phyloP scores from a whole-genome alignment of 2,888 invertebrate species.

The Ectobius pallidus region DNA sequence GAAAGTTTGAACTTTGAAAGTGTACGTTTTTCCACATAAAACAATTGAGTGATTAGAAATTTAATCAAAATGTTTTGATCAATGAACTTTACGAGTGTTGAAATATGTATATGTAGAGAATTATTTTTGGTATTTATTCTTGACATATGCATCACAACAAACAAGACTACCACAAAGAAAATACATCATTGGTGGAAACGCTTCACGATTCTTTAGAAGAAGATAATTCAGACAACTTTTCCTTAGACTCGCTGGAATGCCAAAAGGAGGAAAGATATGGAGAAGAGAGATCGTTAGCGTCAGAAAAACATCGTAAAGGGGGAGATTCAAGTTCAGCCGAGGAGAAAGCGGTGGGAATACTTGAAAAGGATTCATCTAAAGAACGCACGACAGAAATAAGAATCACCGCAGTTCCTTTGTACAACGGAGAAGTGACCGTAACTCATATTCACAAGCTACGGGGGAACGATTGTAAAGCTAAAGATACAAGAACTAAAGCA shows the following conservation, averaged over 20 bases:
- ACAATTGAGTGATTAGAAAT: too few relatives aligned
- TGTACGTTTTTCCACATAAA: too few relatives aligned
- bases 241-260: slow-evolving; percentile 49
- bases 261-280: slow-evolving; percentile 20
- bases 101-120: too few relatives aligned
- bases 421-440: slow-evolving; percentile 4
- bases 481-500: not conserved
- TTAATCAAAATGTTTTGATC: too few relatives aligned
- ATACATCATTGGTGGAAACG: not conserved
- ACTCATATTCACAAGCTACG: slow-evolving; percentile 7
- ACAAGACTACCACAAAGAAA: not conserved
- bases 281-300: not conserved
- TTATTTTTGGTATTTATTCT: too few relatives aligned
- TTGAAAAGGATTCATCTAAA: not conserved
- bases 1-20: too few relatives aligned
- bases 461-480: not conserved
- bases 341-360: not conserved
- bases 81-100: too few relatives aligned
- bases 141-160: not conserved
- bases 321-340: slow-evolving; percentile 5
- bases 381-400: not conserved
- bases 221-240: slow-evolving; percentile 39
- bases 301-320: slow-evolving; percentile 11
- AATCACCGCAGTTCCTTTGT: not conserved
- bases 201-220: not conserved